These are phyloP conservation scores for Camptogramma bilineatum DNA, from an alignment of 2,888 invertebrate genomes.

Conservation along the genomic window DNA sequence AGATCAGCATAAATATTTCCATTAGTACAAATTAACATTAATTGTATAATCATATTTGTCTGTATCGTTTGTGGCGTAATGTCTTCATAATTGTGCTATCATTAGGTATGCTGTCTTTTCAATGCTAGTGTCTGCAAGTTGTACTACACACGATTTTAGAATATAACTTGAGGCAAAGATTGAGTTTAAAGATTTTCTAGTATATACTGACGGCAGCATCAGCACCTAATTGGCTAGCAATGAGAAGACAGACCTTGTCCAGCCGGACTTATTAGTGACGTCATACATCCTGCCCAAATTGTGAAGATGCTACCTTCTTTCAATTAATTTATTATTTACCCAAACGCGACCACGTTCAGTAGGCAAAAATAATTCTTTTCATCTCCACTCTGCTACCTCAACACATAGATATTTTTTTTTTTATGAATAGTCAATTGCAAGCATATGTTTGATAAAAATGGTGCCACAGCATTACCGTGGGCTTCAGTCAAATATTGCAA, in stretches of 20 bases:
- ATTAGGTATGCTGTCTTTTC: conserved; percentile 58
- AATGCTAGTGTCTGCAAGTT: conserved; percentile 50
- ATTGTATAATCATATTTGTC: conserved; percentile 58
- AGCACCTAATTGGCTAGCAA: conserved; percentile 48
- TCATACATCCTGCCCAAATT: neutral
- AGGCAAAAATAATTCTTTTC: no score
- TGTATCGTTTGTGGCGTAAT: conserved; percentile 71
- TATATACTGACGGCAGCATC: neutral
- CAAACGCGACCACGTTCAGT: no score
- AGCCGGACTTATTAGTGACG: neutral
- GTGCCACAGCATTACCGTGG: neutral
- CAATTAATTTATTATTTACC: no score
- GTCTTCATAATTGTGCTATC: conserved; percentile 68
- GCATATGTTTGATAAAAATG: neutral
- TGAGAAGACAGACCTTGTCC: conserved; percentile 51
- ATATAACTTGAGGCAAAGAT: conserved; percentile 34
- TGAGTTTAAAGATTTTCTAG: conserved; percentile 9
- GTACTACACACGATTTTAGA: conserved; percentile 33
- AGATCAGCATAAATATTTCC: conserved; percentile 64
- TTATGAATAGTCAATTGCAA: neutral
- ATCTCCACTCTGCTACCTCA: no score
- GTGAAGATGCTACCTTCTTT: neutral
- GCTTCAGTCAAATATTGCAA: neutral
- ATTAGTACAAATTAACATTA: conserved; percentile 59
- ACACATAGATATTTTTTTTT: neutral